phyloP scores from a whole-genome alignment of 2,888 invertebrate genomes.

The Tyria jacobaeae region DNA sequence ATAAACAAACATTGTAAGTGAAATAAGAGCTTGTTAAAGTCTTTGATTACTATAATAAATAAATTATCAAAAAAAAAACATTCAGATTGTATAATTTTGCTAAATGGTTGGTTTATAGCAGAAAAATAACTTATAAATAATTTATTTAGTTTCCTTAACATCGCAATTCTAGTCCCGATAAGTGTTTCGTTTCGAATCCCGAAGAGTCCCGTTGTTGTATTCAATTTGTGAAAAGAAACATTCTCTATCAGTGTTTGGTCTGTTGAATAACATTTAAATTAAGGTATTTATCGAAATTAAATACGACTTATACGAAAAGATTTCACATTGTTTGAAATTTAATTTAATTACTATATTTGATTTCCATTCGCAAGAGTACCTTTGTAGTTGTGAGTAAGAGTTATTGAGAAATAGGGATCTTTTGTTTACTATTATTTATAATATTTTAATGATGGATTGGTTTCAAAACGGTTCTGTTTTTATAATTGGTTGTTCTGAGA shows the following conservation, averaged over 20 bases:
- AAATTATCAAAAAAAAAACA: background rate
- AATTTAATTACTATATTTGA: constrained; percentile 29
- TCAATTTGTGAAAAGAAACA: constrained; percentile 60
- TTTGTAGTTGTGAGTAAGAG: constrained; percentile 38
- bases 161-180: constrained; percentile 65
- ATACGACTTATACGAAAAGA: constrained; percentile 24
- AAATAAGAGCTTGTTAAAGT: no score
- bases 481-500: constrained; percentile 67
- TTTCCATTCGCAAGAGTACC: constrained; percentile 35
- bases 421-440: constrained; percentile 56
- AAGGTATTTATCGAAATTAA: constrained; percentile 41
- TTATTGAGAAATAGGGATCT: constrained; percentile 50
- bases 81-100: background rate
- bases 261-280: constrained; percentile 52
- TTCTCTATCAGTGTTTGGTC: constrained; percentile 55
- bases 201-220: constrained; percentile 54
- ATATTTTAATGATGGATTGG: constrained; percentile 56
- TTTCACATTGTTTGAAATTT: constrained; percentile 33
- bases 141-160: constrained; percentile 10
- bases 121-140: constrained; percentile 21
- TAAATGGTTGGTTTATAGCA: background rate
- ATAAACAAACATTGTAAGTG: no score
- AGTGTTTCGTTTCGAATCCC: constrained; percentile 51
- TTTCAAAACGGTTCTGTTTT: constrained; percentile 63
- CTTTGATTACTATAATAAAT: no score